A percentile compares a stretch with the other conserved stretches of the same genome.
Evolutionary conservation across 2,797 vertebrate genomes (phyloP).

Genomic region (Perodicticus potto): DNA sequence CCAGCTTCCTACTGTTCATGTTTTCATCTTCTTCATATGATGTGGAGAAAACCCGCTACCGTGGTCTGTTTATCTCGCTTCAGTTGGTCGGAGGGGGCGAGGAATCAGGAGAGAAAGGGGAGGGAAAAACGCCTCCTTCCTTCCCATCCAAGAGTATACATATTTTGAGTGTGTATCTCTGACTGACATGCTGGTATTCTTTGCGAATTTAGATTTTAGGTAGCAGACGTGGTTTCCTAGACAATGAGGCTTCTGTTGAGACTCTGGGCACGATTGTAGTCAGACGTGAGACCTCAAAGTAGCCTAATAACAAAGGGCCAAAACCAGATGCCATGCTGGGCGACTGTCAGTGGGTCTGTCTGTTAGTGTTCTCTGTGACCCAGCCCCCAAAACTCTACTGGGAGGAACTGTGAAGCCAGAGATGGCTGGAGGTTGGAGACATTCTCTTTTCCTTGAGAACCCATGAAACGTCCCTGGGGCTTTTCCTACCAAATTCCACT

Average conservation of each 20-base stretch:
- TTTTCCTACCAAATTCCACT: conserved; percentile 40
- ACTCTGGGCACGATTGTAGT: conserved; percentile 73
- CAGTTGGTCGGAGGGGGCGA: neutral
- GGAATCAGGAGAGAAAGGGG: conserved; percentile 40
- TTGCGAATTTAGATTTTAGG: conserved; percentile 83
- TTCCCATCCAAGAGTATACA: conserved; percentile 60
- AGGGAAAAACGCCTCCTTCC: neutral
- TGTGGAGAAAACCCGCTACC: conserved; percentile 83
- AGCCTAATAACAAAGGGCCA: conserved; percentile 72
- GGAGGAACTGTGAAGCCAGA: conserved; percentile 27
- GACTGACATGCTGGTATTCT: conserved; percentile 70
- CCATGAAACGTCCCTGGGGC: neutral
- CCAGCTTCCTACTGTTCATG: conserved; percentile 87
- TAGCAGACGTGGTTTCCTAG: conserved; percentile 81
- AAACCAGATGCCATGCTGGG: conserved; percentile 48
- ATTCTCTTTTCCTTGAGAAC: conserved; percentile 22
- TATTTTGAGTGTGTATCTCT: conserved; percentile 68
- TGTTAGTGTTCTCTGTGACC: conserved; percentile 8
- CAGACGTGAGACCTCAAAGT: conserved; percentile 74
- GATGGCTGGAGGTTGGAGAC: neutral
- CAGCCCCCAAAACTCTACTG: neutral
- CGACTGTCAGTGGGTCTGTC: conserved; percentile 20
- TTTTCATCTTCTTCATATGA: conserved; percentile 87
- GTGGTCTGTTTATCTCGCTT: conserved; percentile 87
- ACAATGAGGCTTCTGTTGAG: conserved; percentile 67